Evolutionary conservation across 2,888 invertebrate genomes (phyloP).

Genomic region (Brassicogethes aeneus): DNA sequence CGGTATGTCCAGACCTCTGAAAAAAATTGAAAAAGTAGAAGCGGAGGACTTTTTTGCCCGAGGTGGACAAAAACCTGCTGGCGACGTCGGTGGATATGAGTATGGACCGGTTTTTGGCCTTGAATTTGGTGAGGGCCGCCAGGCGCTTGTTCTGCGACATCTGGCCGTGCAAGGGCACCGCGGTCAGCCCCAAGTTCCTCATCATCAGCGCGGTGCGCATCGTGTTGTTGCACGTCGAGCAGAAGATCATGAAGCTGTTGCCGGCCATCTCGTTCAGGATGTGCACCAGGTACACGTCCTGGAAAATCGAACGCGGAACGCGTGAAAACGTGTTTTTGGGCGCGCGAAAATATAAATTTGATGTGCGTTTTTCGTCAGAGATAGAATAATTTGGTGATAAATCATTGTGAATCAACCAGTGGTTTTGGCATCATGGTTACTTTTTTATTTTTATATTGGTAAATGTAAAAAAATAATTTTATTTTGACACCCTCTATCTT

Average conservation of each 20-base stretch:
- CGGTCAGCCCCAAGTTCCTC: constrained; percentile 83
- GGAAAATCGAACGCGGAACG: too few relatives aligned
- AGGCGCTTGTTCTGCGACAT: constrained; percentile 97
- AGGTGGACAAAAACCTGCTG: too few relatives aligned
- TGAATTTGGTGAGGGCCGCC: constrained; percentile 93
- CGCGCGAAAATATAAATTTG: too few relatives aligned
- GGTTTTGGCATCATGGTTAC: too few relatives aligned
- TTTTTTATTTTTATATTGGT: too few relatives aligned
- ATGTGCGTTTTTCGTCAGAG: too few relatives aligned
- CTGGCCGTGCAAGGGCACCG: constrained; percentile 97
- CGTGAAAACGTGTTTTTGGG: constrained; percentile 5
- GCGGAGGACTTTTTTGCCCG: neutral
- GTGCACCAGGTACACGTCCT: constrained; percentile 95
- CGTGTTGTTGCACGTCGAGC: constrained; percentile 89
- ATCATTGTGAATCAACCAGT: constrained; percentile 4
- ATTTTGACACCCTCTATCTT: too few relatives aligned
- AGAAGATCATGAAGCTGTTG: constrained; percentile 95
- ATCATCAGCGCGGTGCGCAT: constrained; percentile 82
- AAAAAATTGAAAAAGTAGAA: constrained; percentile 12
- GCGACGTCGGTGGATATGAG: constrained; percentile 98
- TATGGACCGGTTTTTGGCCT: constrained; percentile 85
- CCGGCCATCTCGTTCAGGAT: constrained; percentile 91
- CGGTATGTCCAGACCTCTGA: constrained; percentile 93
- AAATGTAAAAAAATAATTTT: too few relatives aligned
- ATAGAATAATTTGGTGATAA: too few relatives aligned